phyloP scores from a whole-genome alignment of 35 echinoderm and acorn worm species.

The Nesometra sesokonis region DNA sequence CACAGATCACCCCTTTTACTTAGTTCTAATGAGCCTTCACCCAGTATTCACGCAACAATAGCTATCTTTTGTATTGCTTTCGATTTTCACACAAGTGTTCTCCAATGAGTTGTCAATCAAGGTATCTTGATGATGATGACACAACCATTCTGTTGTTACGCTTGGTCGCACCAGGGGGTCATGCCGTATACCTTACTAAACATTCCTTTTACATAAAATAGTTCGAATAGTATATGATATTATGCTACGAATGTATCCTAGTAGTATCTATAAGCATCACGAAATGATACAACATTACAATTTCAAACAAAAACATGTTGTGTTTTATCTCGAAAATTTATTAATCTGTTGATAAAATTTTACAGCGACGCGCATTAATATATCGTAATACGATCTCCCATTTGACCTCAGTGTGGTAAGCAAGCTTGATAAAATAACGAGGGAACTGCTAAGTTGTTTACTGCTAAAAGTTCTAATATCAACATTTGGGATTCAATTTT shows the following conservation, averaged over 20 bases:
- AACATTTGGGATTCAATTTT: neutral
- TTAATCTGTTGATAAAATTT: neutral
- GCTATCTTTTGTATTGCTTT: neutral
- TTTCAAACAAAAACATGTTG: no score
- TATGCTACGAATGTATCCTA: no score
- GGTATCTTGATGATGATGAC: neutral
- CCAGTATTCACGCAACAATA: neutral
- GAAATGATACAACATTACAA: no score
- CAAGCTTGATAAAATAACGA: neutral
- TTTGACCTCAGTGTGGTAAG: neutral
- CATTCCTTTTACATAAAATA: neutral
- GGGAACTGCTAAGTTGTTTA: neutral
- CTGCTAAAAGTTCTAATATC: neutral
- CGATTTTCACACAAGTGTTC: neutral
- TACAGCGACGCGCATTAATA: neutral
- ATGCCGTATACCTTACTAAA: neutral
- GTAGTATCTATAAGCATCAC: no score
- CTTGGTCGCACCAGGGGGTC: neutral
- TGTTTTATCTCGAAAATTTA: no score
- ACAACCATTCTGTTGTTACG: neutral
- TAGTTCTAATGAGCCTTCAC: neutral
- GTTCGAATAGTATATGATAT: no score
- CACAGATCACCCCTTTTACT: no score
- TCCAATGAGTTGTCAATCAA: neutral
- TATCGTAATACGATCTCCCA: neutral